phyloP scores from a whole-genome alignment of 2,888 invertebrate species.

The Allygus modestus region DNA sequence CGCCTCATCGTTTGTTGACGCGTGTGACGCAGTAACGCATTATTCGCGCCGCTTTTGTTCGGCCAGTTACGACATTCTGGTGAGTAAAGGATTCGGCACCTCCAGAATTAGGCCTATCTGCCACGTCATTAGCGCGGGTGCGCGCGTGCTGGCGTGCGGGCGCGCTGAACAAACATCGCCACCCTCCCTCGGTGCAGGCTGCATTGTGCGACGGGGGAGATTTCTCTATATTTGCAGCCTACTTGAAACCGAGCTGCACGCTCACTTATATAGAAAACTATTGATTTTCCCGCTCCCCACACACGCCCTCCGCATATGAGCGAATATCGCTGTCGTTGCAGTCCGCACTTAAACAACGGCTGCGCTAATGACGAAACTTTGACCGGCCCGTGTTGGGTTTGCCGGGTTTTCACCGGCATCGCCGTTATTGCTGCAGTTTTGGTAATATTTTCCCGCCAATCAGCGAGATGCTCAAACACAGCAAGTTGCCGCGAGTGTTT shows the following conservation, averaged over 20 bases:
- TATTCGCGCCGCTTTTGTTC: conserved; percentile 10
- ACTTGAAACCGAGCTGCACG: conserved; percentile 61
- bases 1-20: conserved; percentile 5
- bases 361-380: conserved; percentile 57
- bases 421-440: conserved; percentile 56
- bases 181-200: conserved; percentile 6
- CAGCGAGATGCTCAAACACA: conserved; percentile 9
- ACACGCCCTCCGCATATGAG: not conserved
- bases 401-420: not conserved
- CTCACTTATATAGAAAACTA: conserved; percentile 63
- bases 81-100: conserved; percentile 3
- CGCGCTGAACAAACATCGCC: conserved; percentile 24
- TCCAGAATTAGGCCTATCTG: conserved; percentile 15
- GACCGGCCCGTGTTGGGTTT: conserved; percentile 22
- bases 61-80: conserved; percentile 43
- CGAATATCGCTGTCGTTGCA: conserved; percentile 57
- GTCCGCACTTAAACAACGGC: conserved; percentile 39
- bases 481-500: conserved; percentile 33
- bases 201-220: conserved; percentile 55
- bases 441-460: conserved; percentile 24
- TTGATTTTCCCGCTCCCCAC: conserved; percentile 54
- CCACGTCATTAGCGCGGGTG: conserved; percentile 42
- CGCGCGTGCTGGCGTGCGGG: not conserved
- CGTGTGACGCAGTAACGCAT: not conserved
- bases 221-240: conserved; percentile 61